Percentiles rank a stretch among this genome's conserved stretches.
Conservation (phyloP, 2,797 vertebrate genomes). For the Paramormyrops hopkinsi region DNA sequence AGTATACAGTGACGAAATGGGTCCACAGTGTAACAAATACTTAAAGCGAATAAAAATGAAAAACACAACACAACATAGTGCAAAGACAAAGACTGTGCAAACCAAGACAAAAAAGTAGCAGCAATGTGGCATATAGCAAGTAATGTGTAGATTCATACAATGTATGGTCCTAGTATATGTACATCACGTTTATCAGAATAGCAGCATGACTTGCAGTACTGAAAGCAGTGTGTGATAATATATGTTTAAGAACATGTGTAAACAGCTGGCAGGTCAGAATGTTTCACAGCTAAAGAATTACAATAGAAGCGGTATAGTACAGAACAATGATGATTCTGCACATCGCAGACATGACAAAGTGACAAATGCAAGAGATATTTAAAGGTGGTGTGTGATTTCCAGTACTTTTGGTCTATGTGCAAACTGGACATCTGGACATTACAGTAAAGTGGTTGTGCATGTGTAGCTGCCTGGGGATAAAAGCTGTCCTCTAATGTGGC, state of each 20-base stretch:
- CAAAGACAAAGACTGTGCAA: not conserved
- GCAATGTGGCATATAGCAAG: not conserved
- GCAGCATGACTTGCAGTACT: not conserved
- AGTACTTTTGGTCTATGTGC: not conserved
- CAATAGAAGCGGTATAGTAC: not conserved
- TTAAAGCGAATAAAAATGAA: too few relatives aligned
- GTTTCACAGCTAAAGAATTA: not conserved
- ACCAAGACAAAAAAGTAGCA: not conserved
- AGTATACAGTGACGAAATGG: not conserved
- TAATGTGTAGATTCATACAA: not conserved
- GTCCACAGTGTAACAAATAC: not conserved
- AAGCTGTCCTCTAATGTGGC: not conserved
- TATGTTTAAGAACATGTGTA: not conserved
- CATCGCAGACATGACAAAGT: not conserved
- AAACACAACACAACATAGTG: too few relatives aligned
- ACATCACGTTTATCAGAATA: not conserved
- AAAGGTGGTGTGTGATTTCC: not conserved
- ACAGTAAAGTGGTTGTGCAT: not conserved
- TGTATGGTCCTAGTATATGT: too few relatives aligned
- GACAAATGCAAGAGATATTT: not conserved
- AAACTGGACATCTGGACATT: not conserved
- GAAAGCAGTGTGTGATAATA: not conserved
- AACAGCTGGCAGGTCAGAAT: not conserved
- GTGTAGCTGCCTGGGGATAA: not conserved
- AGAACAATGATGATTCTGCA: not conserved